Conservation (phyloP, 2,888 invertebrate genomes). For the Pheosia gnoma region DNA sequence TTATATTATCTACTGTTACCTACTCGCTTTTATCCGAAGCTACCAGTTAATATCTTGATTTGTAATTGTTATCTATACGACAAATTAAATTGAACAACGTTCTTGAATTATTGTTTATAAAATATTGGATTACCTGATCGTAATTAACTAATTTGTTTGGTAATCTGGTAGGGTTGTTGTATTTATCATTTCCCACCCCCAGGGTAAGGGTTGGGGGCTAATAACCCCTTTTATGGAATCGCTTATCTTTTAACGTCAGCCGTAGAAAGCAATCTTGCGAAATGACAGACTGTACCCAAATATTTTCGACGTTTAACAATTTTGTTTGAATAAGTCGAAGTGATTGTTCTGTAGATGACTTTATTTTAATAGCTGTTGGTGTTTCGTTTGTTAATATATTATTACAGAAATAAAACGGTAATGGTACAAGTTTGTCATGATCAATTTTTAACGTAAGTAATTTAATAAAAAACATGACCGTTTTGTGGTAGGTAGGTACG, state of each 20-base stretch:
- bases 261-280: constrained; percentile 5
- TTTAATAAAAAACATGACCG: no score
- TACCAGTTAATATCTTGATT: neutral
- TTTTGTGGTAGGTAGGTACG: no score
- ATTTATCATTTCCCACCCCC: constrained; percentile 30
- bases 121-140: constrained; percentile 24
- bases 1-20: constrained; percentile 51
- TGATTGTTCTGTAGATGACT: neutral
- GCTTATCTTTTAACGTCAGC: constrained; percentile 7
- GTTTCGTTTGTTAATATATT: neutral
- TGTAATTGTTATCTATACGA: constrained; percentile 9
- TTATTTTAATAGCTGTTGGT: constrained; percentile 3
- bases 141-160: constrained; percentile 39
- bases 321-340: neutral
- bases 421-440: neutral
- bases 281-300: constrained; percentile 3
- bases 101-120: constrained; percentile 13
- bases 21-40: constrained; percentile 34
- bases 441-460: no score
- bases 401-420: neutral
- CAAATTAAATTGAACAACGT: constrained; percentile 8
- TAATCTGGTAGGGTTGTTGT: constrained; percentile 36
- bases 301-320: constrained; percentile 5
- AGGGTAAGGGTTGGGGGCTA: constrained; percentile 21
- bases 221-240: constrained; percentile 13